These are phyloP conservation scores for Ylistrum balloti DNA, from an alignment of 1,140 invertebrate species.

Conservation along the genomic window DNA sequence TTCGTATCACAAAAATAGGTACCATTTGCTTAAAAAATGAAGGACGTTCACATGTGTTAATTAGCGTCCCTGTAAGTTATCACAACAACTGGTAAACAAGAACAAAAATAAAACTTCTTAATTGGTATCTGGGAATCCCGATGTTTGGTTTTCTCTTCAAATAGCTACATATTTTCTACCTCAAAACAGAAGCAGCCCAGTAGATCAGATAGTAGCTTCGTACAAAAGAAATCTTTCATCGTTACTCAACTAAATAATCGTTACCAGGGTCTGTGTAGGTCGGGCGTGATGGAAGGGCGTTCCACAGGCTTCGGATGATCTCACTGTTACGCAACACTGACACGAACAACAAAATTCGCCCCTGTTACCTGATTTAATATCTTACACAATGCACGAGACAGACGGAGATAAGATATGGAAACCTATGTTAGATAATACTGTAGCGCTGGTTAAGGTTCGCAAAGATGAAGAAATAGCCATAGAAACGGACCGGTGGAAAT, in stretches of 20 bases:
- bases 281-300: background rate
- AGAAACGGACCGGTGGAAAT: no score
- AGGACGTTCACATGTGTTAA: constrained; percentile 5
- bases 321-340: background rate
- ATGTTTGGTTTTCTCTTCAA: background rate
- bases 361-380: background rate
- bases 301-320: background rate
- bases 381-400: background rate
- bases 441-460: background rate
- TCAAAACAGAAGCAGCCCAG: no score
- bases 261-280: no score
- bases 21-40: background rate
- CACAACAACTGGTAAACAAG: background rate
- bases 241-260: no score
- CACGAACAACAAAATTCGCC: background rate
- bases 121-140: constrained; percentile 6
- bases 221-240: background rate
- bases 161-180: background rate
- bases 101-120: background rate
- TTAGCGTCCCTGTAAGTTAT: background rate
- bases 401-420: background rate
- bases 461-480: background rate
- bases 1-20: background rate
- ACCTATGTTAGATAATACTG: background rate
- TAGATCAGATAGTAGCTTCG: background rate